Conservation (phyloP, 2,797 vertebrate genomes). For the Macropus fuliginosus region DNA sequence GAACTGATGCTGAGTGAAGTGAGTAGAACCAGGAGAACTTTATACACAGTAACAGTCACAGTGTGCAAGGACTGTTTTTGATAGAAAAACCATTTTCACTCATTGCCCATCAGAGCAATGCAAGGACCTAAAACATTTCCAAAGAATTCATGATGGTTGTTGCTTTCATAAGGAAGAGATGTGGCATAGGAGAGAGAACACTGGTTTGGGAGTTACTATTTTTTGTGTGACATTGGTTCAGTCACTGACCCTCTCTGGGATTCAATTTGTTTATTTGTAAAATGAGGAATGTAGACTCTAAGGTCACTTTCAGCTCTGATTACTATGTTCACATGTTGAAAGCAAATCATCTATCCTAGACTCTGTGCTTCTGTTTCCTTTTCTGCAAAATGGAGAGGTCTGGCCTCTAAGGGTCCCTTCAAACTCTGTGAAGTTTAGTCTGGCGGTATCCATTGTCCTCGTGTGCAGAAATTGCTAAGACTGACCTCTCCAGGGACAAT, state of each 20-base stretch:
- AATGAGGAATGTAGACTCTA: not conserved
- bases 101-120: too few species aligned
- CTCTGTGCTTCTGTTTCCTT: not conserved
- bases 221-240: not conserved
- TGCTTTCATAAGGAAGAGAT: not conserved
- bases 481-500: not conserved
- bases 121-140: too few species aligned
- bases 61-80: too few species aligned
- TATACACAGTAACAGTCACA: too few species aligned
- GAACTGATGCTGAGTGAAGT: too few species aligned
- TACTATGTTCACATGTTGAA: not conserved
- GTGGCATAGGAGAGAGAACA: not conserved
- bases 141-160: not conserved
- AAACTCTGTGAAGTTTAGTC: not conserved
- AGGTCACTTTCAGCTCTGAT: not conserved
- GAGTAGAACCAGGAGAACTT: too few species aligned
- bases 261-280: not conserved
- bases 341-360: not conserved
- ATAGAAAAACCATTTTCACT: too few species aligned
- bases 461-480: not conserved
- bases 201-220: not conserved
- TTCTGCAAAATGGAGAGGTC: not conserved
- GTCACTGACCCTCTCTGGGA: not conserved
- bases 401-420: not conserved
- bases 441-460: not conserved